phyloP scores from a whole-genome alignment of 2,888 invertebrate species.

The Cotesia congregata region DNA sequence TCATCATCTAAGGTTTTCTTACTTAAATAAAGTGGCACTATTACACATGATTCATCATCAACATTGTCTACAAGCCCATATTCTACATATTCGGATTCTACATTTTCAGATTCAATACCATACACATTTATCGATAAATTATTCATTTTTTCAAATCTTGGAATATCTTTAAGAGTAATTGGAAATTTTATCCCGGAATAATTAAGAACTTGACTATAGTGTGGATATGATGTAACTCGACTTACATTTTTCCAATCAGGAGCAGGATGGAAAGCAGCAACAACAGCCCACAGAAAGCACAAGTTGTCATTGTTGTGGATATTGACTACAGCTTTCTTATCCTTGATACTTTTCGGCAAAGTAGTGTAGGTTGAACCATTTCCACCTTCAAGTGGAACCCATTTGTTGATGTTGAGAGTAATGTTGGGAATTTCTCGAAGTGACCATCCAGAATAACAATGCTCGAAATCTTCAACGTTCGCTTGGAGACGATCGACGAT shows the following conservation, averaged over 20 bases:
- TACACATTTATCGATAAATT: conserved; percentile 49
- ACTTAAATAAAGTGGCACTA: conserved; percentile 27
- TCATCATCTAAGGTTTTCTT: conserved; percentile 3
- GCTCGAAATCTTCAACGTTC: conserved; percentile 46
- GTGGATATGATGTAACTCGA: conserved; percentile 43
- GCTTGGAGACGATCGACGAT: conserved; percentile 4
- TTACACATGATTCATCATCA: background rate
- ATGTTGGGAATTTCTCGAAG: conserved; percentile 47
- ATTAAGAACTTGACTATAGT: conserved; percentile 41
- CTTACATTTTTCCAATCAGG: conserved; percentile 10
- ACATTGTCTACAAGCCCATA: too few species aligned
- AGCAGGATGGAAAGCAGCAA: conserved; percentile 46
- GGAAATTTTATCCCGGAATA: too few species aligned
- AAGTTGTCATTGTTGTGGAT: conserved; percentile 48
- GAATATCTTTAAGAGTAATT: conserved; percentile 40
- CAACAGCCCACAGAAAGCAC: conserved; percentile 49
- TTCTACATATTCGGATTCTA: background rate
- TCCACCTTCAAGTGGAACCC: conserved; percentile 42
- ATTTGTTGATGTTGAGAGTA: conserved; percentile 47
- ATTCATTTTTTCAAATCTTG: conserved; percentile 50
- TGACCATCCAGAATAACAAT: conserved; percentile 45
- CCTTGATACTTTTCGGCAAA: conserved; percentile 44
- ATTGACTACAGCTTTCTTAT: conserved; percentile 49
- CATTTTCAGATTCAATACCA: conserved; percentile 34
- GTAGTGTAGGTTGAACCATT: conserved; percentile 39